These are phyloP conservation scores for Porites cylindrica DNA, from an alignment of 92 coral and sea anemone genomes.

Conservation along the genomic window DNA sequence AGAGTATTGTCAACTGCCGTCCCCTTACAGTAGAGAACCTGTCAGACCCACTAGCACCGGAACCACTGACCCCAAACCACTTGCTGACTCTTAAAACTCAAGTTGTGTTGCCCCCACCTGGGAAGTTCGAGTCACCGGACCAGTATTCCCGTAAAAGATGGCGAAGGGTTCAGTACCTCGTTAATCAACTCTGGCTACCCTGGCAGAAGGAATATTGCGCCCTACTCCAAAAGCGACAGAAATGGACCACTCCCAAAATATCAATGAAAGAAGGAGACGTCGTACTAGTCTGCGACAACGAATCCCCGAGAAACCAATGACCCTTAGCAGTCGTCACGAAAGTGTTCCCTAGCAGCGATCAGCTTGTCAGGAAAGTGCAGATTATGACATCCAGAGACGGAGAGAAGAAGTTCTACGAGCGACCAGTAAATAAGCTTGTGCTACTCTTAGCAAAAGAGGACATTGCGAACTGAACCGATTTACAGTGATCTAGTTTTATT, in stretches of 20 bases:
- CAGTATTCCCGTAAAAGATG: conserved; percentile 42
- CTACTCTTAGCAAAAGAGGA: conserved; percentile 49
- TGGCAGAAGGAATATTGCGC: conserved; percentile 46
- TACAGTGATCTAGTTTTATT: not conserved
- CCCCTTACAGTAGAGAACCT: conserved; percentile 42
- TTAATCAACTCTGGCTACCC: conserved; percentile 22
- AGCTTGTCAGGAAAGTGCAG: conserved; percentile 50
- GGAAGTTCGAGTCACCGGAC: conserved; percentile 49
- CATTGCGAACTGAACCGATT: conserved; percentile 29
- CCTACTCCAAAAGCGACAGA: conserved; percentile 54
- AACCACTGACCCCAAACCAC: conserved; percentile 34
- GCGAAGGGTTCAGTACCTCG: not conserved
- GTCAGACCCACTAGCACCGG: conserved; percentile 12
- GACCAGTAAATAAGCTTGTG: conserved; percentile 51
- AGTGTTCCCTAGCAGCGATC: conserved; percentile 39
- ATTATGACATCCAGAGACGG: conserved; percentile 37
- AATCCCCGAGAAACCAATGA: conserved; percentile 48
- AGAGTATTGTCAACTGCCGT: conserved; percentile 27
- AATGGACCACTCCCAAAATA: conserved; percentile 43
- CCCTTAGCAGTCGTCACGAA: conserved; percentile 42
- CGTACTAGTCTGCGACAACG: conserved; percentile 12
- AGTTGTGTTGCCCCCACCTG: conserved; percentile 40
- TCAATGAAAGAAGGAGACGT: conserved; percentile 28
- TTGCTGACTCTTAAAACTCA: conserved; percentile 30
- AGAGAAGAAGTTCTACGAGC: conserved; percentile 19